These are phyloP conservation scores for Premnoplex brunnescens DNA, from an alignment of 2,797 vertebrate species.

Conservation along the genomic window DNA sequence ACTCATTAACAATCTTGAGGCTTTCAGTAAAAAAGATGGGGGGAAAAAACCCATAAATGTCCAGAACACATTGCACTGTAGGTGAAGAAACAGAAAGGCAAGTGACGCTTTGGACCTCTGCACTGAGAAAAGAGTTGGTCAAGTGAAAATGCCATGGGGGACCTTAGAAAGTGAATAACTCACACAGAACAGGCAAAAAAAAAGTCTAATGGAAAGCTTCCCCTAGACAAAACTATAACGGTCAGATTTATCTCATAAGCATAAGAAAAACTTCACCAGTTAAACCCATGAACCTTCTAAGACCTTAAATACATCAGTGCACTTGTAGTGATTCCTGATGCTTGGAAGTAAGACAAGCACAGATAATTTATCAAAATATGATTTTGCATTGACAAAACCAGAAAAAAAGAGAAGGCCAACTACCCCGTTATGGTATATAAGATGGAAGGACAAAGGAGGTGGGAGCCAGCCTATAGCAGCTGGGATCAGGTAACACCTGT, in stretches of 20 bases:
- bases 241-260: background rate
- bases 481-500: background rate
- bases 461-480: background rate
- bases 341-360: background rate
- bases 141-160: background rate
- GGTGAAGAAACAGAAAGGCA: background rate
- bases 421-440: background rate
- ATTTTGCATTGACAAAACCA: background rate
- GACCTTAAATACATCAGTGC: background rate
- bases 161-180: background rate
- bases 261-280: background rate
- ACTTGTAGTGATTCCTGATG: background rate
- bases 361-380: background rate
- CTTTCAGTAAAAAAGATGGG: background rate
- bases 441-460: background rate
- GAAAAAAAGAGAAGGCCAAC: background rate
- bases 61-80: background rate
- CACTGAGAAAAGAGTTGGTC: background rate
- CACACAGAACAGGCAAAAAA: background rate
- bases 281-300: background rate
- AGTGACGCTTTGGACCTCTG: background rate
- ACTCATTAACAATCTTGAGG: background rate
- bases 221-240: background rate
- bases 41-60: background rate
- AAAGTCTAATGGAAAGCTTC: background rate